Evolutionary conservation across 1,140 invertebrate species (phyloP).

Genomic region (Tetramorium simillimum): DNA sequence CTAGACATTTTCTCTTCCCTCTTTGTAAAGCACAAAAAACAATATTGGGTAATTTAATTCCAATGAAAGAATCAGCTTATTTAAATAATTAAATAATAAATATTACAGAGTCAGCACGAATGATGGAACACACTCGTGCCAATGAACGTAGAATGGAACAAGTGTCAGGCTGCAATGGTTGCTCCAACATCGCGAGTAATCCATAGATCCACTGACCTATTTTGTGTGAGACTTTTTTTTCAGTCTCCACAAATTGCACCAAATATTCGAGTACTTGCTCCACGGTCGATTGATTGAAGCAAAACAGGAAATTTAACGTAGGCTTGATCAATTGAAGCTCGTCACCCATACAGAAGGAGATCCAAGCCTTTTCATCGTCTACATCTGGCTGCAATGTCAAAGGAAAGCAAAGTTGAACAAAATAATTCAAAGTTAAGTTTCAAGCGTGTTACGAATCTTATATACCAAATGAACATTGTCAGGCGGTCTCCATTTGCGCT

Average conservation of each 20-base stretch:
- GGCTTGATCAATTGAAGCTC: constrained; percentile 70
- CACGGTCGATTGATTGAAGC: constrained; percentile 85
- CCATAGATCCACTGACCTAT: constrained; percentile 88
- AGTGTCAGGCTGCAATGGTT: constrained; percentile 87
- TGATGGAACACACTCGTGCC: constrained; percentile 85
- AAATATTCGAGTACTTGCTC: constrained; percentile 86
- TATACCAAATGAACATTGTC: constrained; percentile 73
- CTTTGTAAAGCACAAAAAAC: not conserved
- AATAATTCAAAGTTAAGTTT: not conserved
- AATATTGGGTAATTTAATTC: constrained; percentile 25
- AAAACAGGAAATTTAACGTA: constrained; percentile 83
- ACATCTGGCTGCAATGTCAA: constrained; percentile 78
- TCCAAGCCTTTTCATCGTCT: constrained; percentile 77
- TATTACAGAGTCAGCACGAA: constrained; percentile 85
- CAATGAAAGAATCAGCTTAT: not conserved
- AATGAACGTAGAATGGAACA: constrained; percentile 86
- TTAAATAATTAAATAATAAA: constrained; percentile 6
- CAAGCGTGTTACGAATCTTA: not conserved
- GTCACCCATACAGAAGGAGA: constrained; percentile 75
- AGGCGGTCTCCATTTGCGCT: constrained; percentile 61
- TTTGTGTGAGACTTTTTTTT: constrained; percentile 74
- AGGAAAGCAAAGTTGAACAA: not conserved
- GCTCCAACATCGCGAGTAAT: constrained; percentile 86
- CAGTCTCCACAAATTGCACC: constrained; percentile 83
- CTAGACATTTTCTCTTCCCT: not conserved